Conservation (phyloP, 2,888 invertebrate genomes). For the Phasia obesa region DNA sequence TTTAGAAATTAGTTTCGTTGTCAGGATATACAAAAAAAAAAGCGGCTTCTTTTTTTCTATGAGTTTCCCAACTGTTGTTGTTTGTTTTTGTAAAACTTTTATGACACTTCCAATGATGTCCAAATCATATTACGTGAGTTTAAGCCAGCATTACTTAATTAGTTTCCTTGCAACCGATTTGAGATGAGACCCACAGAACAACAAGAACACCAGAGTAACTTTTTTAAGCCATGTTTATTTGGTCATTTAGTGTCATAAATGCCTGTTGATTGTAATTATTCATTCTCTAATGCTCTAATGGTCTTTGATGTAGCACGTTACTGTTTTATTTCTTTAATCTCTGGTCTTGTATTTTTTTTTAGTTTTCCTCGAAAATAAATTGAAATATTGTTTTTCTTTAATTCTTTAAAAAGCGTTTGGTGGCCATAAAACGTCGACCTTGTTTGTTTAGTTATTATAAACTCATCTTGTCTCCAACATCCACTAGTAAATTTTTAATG, state of each 20-base stretch:
- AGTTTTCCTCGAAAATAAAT: constrained; percentile 50
- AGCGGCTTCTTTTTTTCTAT: constrained; percentile 60
- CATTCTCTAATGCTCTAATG: constrained; percentile 34
- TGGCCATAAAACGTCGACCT: constrained; percentile 55
- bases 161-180: too few relatives aligned
- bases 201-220: too few relatives aligned
- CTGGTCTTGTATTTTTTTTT: constrained; percentile 32
- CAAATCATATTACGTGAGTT: constrained; percentile 61
- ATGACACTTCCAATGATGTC: constrained; percentile 73
- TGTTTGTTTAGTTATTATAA: constrained; percentile 53
- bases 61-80: constrained; percentile 14
- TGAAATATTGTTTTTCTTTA: constrained; percentile 31
- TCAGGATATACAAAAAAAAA: constrained; percentile 58
- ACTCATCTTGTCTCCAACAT: constrained; percentile 30
- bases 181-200: constrained; percentile 13
- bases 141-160: too few relatives aligned
- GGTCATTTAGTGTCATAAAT: constrained; percentile 73
- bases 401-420: constrained; percentile 12
- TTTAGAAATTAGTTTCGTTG: constrained; percentile 62
- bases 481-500: constrained; percentile 49
- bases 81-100: constrained; percentile 62
- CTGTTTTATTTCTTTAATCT: constrained; percentile 11
- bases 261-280: constrained; percentile 53
- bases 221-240: constrained; percentile 59
- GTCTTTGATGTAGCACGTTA: constrained; percentile 57